A percentile compares a stretch with the other conserved stretches of the same genome.
These are phyloP conservation scores for Mobula birostris DNA, from an alignment of 2,113 vertebrate species.

Conservation along the genomic window DNA sequence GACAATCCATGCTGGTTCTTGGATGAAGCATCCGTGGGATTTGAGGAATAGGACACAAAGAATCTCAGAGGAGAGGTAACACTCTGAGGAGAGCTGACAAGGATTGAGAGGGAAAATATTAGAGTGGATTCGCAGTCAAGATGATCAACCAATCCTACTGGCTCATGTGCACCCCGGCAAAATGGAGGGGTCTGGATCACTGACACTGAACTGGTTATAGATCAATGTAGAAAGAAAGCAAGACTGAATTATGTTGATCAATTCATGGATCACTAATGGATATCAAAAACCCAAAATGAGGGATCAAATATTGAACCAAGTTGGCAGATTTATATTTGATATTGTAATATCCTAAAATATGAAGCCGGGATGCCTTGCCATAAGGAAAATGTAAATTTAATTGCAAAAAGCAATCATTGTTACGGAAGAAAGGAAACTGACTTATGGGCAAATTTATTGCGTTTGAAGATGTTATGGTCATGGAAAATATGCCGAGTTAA, in stretches of 20 bases:
- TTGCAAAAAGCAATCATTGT: background rate
- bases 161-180: background rate
- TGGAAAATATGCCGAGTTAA: background rate
- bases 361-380: constrained; percentile 24
- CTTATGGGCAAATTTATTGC: background rate
- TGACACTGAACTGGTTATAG: background rate
- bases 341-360: constrained; percentile 10
- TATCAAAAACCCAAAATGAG: background rate
- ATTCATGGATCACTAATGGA: background rate
- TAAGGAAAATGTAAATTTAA: background rate
- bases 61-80: background rate
- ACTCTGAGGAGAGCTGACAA: background rate
- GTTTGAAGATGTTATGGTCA: background rate
- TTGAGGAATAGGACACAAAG: background rate
- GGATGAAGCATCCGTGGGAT: background rate
- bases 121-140: background rate
- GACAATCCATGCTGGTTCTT: too few species aligned
- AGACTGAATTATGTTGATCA: background rate
- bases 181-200: background rate
- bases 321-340: background rate
- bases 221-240: background rate
- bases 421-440: background rate
- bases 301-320: background rate
- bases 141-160: background rate
- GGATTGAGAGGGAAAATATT: background rate